These are phyloP conservation scores for Tiphia femorata DNA, from an alignment of 2,888 invertebrate species.

Conservation along the genomic window DNA sequence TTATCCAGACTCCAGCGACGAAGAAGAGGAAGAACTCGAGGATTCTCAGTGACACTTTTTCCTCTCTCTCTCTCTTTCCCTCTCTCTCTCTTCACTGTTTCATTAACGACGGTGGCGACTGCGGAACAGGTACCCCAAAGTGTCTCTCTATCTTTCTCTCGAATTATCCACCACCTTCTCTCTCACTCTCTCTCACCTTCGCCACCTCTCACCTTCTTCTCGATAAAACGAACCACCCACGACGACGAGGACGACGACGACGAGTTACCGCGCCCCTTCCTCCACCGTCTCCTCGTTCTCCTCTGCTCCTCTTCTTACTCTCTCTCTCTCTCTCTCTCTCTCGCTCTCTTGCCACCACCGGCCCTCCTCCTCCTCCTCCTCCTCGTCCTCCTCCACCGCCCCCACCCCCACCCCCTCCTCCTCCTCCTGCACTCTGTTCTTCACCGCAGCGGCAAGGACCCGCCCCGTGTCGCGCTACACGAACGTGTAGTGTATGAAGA, in stretches of 20 bases:
- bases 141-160: neutral
- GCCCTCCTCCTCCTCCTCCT: constrained; percentile 6
- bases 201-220: neutral
- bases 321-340: constrained; percentile 1
- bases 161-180: neutral
- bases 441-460: constrained; percentile 57
- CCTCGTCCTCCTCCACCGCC: constrained; percentile 21
- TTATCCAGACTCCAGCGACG: too few species aligned
- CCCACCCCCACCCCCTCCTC: constrained; percentile 23
- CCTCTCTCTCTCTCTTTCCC: too few species aligned
- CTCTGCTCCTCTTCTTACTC: neutral
- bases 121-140: too few species aligned
- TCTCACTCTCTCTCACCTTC: constrained; percentile 6
- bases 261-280: constrained; percentile 7
- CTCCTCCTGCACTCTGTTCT: constrained; percentile 34
- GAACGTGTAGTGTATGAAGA: constrained; percentile 66
- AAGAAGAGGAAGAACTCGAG: too few species aligned
- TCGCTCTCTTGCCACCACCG: too few species aligned
- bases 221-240: too few species aligned
- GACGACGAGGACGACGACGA: constrained; percentile 7
- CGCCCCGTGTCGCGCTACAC: constrained; percentile 65
- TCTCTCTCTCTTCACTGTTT: too few species aligned
- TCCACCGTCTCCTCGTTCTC: constrained; percentile 10
- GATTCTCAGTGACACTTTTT: too few species aligned
- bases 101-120: too few species aligned